Base-by-base conservation (phyloP, 2,888 invertebrate species). In the Drosophila demipolita region DNA sequence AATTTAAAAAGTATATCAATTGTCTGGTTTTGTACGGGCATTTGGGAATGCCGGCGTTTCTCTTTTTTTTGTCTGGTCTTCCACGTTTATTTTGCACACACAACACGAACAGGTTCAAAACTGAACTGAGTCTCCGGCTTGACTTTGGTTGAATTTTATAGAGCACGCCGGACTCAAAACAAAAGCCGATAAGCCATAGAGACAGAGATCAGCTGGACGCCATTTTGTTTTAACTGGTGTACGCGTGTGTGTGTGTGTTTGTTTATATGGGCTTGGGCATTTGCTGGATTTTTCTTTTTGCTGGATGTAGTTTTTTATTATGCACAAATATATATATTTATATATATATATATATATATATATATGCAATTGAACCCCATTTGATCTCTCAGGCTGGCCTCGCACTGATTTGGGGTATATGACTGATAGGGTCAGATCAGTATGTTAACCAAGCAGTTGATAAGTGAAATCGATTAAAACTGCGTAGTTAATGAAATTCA, bases 71-170 rank as follows among this genome's bases (percentile, higher is more conserved):
- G 12, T 45, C 23, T 15, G 20, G 52, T 17, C 58, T 80, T 68
- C 33, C 62, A 65, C 75, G 69, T 61, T 71, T 1, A 53, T 52
- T 42, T 59, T 48, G 12, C 32, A 20, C 42, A 58, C 71, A 71
- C 70, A 53, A 68, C 61, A 65, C 63, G 29, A 64, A 32, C 61
- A 68, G 87, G 80, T 88, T 87, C 87, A 62, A 49, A 75, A 67
- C 45, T 69, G 87, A 90, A 87, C 87, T 87, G 87, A 75, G 62
- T 68, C 69, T 73, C 53, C 32, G 54, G 42, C 57, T 20, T 26
- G 45, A 60, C 40, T 58, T 66, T 32, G 29, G 53, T 59, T 38
- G 32, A 52, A 68, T 76, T 90, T 90, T 87, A 90, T 87, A 87
- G 76, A 78, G 68, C 29, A 49, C 6, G n/a, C 50, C 54, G 66